A percentile compares a stretch with the other conserved stretches of the same genome.
phyloP scores from a whole-genome alignment of 1,140 invertebrate species.

The Drosophila nasuta region DNA sequence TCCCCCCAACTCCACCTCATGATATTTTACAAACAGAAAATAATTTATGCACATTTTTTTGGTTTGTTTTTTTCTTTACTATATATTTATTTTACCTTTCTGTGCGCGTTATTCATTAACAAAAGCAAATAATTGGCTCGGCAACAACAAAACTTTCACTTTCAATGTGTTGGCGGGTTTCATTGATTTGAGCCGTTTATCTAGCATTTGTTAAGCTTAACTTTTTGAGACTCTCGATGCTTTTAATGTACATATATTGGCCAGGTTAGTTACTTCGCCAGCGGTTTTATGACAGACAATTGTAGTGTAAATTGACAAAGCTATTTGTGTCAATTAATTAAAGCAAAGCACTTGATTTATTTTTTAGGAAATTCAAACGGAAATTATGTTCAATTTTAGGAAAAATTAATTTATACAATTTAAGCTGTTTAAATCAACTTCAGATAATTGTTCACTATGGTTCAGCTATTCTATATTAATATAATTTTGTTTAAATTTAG shows the following conservation, averaged over 20 bases:
- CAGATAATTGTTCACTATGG: too few species aligned
- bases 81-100: not conserved
- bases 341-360: constrained; percentile 28
- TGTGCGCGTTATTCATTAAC: constrained; percentile 34
- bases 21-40: constrained; percentile 34
- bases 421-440: too few species aligned
- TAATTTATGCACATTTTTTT: constrained; percentile 71
- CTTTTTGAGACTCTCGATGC: constrained; percentile 26
- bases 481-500: too few species aligned
- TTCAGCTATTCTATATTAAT: too few species aligned
- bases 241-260: constrained; percentile 33
- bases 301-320: constrained; percentile 32
- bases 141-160: constrained; percentile 64
- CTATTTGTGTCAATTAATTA: constrained; percentile 59
- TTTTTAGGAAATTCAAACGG: not conserved
- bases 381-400: not conserved
- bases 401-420: not conserved
- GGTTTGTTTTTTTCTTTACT: constrained; percentile 9
- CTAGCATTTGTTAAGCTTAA: constrained; percentile 15
- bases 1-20: not conserved
- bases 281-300: constrained; percentile 24
- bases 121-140: constrained; percentile 47
- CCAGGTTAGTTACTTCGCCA: constrained; percentile 62
- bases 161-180: constrained; percentile 57
- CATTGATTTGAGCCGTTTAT: constrained; percentile 50